Conservation (phyloP, 2,888 invertebrate genomes). For the Cyaniris semiargus region DNA sequence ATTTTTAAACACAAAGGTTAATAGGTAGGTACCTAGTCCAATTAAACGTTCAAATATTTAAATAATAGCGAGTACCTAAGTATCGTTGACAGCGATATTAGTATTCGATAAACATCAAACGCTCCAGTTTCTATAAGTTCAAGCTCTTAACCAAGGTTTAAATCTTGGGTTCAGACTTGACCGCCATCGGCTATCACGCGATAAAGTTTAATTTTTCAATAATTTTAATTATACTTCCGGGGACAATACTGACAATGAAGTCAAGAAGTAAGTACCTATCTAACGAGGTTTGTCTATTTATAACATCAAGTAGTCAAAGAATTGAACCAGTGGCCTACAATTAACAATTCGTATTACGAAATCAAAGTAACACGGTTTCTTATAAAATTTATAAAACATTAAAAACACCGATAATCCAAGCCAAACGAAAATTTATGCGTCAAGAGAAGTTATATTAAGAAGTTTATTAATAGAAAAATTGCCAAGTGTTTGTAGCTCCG, state of each 20-base stretch:
- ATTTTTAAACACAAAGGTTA: too few species aligned
- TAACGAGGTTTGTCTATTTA: background rate
- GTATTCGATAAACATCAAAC: too few species aligned
- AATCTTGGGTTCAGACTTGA: too few species aligned
- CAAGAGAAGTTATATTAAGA: slow-evolving; percentile 36
- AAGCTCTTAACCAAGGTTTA: too few species aligned
- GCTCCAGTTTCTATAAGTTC: too few species aligned
- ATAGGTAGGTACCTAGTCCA: too few species aligned
- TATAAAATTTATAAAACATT: slow-evolving; percentile 21
- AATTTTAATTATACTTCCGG: too few species aligned
- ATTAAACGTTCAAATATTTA: too few species aligned
- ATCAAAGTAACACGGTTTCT: background rate
- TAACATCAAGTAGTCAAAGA: background rate
- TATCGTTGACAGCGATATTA: too few species aligned
- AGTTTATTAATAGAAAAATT: slow-evolving; percentile 47
- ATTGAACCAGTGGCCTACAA: background rate
- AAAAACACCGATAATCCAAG: slow-evolving; percentile 32
- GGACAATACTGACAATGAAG: background rate
- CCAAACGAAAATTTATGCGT: slow-evolving; percentile 34
- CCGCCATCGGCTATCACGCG: too few species aligned
- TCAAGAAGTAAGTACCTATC: background rate
- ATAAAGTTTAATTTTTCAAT: too few species aligned
- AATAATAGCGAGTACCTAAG: too few species aligned
- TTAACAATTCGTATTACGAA: background rate
- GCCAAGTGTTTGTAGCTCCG: slow-evolving; percentile 44